Percentiles rank a stretch among this genome's conserved stretches.
These are phyloP conservation scores for Aplocera efformata DNA, from an alignment of 2,888 invertebrate species.

Conservation along the genomic window DNA sequence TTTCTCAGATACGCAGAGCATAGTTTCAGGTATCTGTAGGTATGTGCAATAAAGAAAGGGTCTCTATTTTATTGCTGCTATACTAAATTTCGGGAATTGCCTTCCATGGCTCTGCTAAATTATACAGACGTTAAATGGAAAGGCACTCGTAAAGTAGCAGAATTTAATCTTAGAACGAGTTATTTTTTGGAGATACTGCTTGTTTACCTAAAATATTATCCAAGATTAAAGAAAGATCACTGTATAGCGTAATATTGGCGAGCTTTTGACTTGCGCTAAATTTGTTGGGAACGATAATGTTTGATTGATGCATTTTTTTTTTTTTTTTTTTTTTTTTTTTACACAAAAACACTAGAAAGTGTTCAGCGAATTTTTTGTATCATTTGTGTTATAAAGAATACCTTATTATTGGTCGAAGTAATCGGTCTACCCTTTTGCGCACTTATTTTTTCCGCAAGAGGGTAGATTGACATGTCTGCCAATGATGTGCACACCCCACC, in stretches of 20 bases:
- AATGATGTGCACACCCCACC: no score
- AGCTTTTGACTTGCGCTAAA: not conserved
- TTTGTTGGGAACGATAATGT: not conserved
- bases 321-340: no score
- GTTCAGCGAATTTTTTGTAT: no score
- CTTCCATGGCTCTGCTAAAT: slow-evolving; percentile 26
- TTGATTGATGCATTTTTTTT: no score
- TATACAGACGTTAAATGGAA: slow-evolving; percentile 22
- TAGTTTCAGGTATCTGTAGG: slow-evolving; percentile 37
- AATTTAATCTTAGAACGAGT: slow-evolving; percentile 17
- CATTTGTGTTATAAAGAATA: no score
- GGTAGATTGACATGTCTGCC: no score
- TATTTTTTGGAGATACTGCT: not conserved
- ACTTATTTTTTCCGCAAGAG: no score
- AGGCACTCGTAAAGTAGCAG: slow-evolving; percentile 19
- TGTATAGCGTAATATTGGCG: not conserved
- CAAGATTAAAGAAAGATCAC: no score
- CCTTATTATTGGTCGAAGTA: no score
- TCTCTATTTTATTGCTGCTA: slow-evolving; percentile 31
- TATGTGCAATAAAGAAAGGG: slow-evolving; percentile 35
- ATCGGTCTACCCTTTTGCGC: no score
- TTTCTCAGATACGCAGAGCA: slow-evolving; percentile 37
- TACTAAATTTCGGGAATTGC: slow-evolving; percentile 30
- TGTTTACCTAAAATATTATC: not conserved
- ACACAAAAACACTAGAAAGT: no score